Percentiles rank a stretch among this genome's conserved stretches.
Evolutionary conservation across 2,888 invertebrate genomes (phyloP).

Genomic region (Drosophila lacicola): DNA sequence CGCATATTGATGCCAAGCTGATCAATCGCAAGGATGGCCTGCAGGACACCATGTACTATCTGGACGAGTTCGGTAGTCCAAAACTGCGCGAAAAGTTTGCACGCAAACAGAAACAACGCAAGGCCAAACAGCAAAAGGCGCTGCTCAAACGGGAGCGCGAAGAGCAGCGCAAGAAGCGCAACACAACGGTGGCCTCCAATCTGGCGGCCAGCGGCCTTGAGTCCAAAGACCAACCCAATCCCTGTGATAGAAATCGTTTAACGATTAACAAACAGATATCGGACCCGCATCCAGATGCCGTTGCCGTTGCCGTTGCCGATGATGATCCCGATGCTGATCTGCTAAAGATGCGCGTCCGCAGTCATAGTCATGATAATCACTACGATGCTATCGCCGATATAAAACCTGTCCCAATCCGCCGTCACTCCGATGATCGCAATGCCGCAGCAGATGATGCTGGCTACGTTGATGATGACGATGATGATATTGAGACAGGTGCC

Average conservation of each 20-base stretch:
- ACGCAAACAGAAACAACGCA: conserved; percentile 81
- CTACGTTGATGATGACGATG: conserved; percentile 25
- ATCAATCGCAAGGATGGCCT: conserved; percentile 85
- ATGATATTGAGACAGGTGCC: conserved; percentile 67
- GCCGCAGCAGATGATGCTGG: conserved; percentile 30
- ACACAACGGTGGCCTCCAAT: conserved; percentile 70
- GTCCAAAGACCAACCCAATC: conserved; percentile 44
- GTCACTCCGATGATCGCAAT: conserved; percentile 38
- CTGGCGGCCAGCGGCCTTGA: conserved; percentile 63
- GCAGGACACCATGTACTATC: conserved; percentile 84
- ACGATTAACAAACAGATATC: conserved; percentile 55
- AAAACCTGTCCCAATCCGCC: conserved; percentile 29
- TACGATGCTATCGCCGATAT: conserved; percentile 39
- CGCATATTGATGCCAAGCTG: conserved; percentile 82
- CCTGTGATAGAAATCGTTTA: conserved; percentile 66
- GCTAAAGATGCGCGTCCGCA: conserved; percentile 60
- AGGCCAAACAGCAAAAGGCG: conserved; percentile 77
- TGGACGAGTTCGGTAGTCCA: conserved; percentile 85
- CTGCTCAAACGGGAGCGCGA: conserved; percentile 69
- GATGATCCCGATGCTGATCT: conserved; percentile 20
- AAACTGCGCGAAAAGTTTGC: conserved; percentile 84
- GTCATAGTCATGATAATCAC: conserved; percentile 70
- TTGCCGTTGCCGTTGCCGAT: conserved; percentile 6
- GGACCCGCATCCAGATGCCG: conserved; percentile 22
- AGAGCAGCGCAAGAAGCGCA: conserved; percentile 75